Conservation (phyloP, 2,113 vertebrate species). For the Gadus macrocephalus region DNA sequence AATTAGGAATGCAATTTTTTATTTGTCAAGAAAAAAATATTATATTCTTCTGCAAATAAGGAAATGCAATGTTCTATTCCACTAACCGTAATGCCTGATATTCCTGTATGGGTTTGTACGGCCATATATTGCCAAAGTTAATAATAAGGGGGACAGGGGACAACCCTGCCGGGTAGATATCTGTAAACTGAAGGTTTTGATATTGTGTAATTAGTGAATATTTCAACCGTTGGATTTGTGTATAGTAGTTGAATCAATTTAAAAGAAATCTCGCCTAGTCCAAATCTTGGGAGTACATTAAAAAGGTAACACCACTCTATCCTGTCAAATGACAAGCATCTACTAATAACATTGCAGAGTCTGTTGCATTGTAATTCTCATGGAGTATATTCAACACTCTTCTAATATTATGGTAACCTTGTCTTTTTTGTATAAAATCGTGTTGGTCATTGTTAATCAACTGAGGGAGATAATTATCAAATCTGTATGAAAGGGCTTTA, state of each 20-base stretch:
- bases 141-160: slow-evolving; percentile 21
- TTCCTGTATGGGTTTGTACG: background rate
- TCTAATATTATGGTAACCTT: slow-evolving; percentile 22
- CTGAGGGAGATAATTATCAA: slow-evolving; percentile 20
- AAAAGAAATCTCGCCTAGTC: slow-evolving; percentile 15
- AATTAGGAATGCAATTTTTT: slow-evolving; percentile 21
- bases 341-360: slow-evolving; percentile 20
- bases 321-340: slow-evolving; percentile 12
- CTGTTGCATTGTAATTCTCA: slow-evolving; percentile 13
- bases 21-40: slow-evolving; percentile 5
- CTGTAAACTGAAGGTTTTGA: slow-evolving; percentile 19
- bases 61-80: too few species aligned
- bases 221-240: slow-evolving; percentile 11
- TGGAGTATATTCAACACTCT: slow-evolving; percentile 20
- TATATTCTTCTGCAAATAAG: too few species aligned
- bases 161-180: slow-evolving; percentile 20
- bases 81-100: too few species aligned
- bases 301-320: slow-evolving; percentile 20
- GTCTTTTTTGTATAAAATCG: slow-evolving; percentile 26
- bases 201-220: slow-evolving; percentile 15
- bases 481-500: slow-evolving; percentile 19
- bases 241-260: slow-evolving; percentile 21
- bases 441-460: slow-evolving; percentile 14
- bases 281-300: slow-evolving; percentile 19
- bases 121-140: slow-evolving; percentile 16